Base-by-base conservation (phyloP, 1,140 invertebrate species). In the Armadillidium nasatum region DNA sequence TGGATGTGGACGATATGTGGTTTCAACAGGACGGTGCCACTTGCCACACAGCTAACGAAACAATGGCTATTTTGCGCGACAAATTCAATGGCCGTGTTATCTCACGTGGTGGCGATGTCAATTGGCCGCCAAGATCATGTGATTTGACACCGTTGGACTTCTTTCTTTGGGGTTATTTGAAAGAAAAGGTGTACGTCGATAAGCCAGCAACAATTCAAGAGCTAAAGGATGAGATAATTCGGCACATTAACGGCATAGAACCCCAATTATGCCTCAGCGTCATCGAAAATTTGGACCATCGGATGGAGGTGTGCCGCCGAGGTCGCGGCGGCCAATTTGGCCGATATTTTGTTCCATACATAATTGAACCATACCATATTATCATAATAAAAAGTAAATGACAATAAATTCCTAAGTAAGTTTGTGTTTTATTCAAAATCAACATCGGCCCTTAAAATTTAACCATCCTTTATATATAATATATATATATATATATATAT, bases 101-200 rank as follows among this genome's bases (percentile, higher is more conserved):
- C 54, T 74, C 73, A 68, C 80, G 84, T 75, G 74, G 79, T 74
- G 84, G 85, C 22, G 74, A 83, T 46, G 82, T 86, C 60, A 75
- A 81, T 70, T 87, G 85, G 85, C 83, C 83, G 73, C 80, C 85
- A 21, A 78, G 85, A 74, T 85, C 83, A 69, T 83, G 83, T 43
- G 85, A 86, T 81, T 78, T 86, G 66, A 84, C 81, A 33, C 83
- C 83, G 33, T 74, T 83, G 23, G 84, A 86, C 82, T 86, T 84
- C 83, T 84, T 84, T 81, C 78, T 83, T 15, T 85, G 83, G 85
- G 85, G 84, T 54, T 82, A 84, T 21, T 45, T 72, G n/a, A 72
- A 33, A 44, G 45, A 33, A 10, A 33, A 44, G 10, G 23, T 72
- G n/a, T 72, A 72, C 45, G 15, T 46, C 21, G 33, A 72, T n/a